These are phyloP conservation scores for Hyperoodon ampullatus DNA, from an alignment of 2,113 vertebrate genomes.

Conservation along the genomic window DNA sequence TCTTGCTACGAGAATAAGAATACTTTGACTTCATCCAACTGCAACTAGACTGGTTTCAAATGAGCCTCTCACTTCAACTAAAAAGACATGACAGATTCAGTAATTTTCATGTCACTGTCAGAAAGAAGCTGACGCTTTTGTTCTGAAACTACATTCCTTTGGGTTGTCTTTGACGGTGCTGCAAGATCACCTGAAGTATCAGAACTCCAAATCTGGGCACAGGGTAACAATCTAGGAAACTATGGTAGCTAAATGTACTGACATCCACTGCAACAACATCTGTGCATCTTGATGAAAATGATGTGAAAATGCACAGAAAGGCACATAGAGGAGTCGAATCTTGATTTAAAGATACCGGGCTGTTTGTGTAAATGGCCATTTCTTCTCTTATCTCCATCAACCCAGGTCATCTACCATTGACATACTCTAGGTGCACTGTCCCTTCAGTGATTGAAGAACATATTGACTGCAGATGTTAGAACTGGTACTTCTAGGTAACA, in stretches of 20 bases:
- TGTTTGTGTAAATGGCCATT: background rate
- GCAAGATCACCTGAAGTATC: background rate
- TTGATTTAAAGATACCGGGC: background rate
- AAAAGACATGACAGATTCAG: constrained; percentile 21
- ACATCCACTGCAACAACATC: background rate
- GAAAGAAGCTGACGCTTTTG: constrained; percentile 49
- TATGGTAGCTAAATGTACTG: background rate
- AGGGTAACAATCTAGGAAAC: constrained; percentile 3
- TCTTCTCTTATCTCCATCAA: background rate
- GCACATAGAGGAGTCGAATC: accelerated
- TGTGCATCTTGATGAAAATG: background rate
- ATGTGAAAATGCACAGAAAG: background rate
- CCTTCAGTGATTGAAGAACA: background rate
- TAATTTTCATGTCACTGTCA: constrained; percentile 49
- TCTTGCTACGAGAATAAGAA: constrained; percentile 60
- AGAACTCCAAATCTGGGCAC: constrained; percentile 49
- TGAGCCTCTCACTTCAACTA: background rate
- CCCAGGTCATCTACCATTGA: background rate
- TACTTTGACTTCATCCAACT: constrained; percentile 51
- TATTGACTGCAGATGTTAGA: background rate
- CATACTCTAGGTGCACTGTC: background rate
- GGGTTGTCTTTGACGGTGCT: constrained; percentile 13
- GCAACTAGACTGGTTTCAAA: constrained; percentile 46
- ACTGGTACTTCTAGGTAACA: background rate
- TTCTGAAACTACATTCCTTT: constrained; percentile 38